Conservation (phyloP, 92 coral and sea anemone species). For the Montipora capitata region DNA sequence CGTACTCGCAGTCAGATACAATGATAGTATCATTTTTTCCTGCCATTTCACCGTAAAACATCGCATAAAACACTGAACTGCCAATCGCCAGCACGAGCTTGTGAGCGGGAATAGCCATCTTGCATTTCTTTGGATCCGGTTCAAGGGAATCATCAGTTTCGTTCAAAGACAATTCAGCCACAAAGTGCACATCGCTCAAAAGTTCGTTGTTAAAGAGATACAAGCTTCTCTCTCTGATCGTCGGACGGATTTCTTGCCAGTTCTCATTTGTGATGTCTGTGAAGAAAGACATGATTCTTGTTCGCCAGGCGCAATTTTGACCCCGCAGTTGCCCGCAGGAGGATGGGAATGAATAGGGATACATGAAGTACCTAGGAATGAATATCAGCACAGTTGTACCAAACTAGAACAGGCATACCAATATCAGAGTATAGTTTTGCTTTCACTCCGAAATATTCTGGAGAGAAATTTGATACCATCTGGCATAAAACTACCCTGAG, state of each 20-base stretch:
- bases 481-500: too few species aligned
- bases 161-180: neutral
- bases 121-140: neutral
- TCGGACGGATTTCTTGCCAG: neutral
- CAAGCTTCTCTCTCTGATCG: neutral
- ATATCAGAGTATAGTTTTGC: too few species aligned
- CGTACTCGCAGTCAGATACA: constrained; percentile 28
- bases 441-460: too few species aligned
- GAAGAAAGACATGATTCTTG: too few species aligned
- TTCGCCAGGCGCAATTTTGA: too few species aligned
- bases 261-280: neutral
- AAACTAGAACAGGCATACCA: too few species aligned
- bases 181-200: constrained; percentile 11
- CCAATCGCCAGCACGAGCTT: constrained; percentile 9
- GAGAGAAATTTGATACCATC: too few species aligned
- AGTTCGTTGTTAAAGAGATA: constrained; percentile 5
- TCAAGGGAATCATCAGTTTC: neutral
- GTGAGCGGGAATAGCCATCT: constrained; percentile 29
- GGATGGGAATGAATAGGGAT: too few species aligned
- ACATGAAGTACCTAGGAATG: too few species aligned
- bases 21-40: neutral
- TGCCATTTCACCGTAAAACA: constrained; percentile 22
- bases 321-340: too few species aligned
- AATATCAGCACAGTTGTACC: too few species aligned
- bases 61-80: constrained; percentile 9